These are phyloP conservation scores for Philaethria dido DNA, from an alignment of 2,888 invertebrate genomes.

Conservation along the genomic window DNA sequence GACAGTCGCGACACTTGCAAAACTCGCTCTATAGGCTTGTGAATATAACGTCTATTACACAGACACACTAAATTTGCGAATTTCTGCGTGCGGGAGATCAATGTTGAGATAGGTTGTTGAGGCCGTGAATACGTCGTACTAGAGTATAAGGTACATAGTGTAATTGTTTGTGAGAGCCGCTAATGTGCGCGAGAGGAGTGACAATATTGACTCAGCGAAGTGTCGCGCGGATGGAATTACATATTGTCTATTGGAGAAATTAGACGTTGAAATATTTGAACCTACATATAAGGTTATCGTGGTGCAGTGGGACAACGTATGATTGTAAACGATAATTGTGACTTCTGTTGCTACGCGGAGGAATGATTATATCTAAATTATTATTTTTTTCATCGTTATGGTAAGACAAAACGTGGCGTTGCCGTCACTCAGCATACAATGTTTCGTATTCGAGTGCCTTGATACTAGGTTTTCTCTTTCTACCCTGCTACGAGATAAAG, in stretches of 20 bases:
- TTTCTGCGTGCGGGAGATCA: conserved; percentile 33
- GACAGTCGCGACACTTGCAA: neutral
- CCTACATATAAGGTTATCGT: too few species aligned
- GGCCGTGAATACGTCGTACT: neutral
- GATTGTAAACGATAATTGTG: too few species aligned
- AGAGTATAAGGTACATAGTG: conserved; percentile 5
- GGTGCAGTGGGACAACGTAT: too few species aligned
- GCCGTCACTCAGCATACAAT: too few species aligned
- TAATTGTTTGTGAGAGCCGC: conserved; percentile 32
- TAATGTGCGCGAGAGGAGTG: conserved; percentile 37
- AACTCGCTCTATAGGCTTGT: neutral
- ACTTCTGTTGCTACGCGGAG: too few species aligned
- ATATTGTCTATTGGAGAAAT: neutral
- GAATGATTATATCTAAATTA: too few species aligned
- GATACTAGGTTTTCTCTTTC: too few species aligned
- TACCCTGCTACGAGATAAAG: too few species aligned
- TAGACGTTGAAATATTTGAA: neutral
- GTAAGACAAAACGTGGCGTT: too few species aligned
- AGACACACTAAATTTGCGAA: conserved; percentile 28
- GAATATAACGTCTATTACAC: neutral
- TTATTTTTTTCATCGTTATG: too few species aligned
- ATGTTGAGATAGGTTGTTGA: conserved; percentile 32
- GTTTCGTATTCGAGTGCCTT: too few species aligned
- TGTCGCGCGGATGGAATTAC: conserved; percentile 21
- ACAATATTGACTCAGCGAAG: conserved; percentile 42